phyloP scores from a whole-genome alignment of 2,888 invertebrate species.

The Melinaea menophilus region DNA sequence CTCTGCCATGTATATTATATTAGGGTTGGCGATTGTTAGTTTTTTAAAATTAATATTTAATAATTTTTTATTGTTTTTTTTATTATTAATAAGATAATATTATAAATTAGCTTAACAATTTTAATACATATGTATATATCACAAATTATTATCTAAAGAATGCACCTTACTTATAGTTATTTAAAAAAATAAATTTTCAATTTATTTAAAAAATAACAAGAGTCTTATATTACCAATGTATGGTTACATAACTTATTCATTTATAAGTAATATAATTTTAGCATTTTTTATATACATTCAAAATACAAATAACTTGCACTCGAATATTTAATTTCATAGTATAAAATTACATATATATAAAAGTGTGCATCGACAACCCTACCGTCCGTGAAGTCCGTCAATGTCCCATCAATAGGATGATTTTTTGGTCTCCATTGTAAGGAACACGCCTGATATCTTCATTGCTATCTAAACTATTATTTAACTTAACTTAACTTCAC shows the following conservation, averaged over 20 bases:
- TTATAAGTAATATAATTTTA: no score
- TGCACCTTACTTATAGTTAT: no score
- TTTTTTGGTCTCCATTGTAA: conserved; percentile 47
- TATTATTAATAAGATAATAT: no score
- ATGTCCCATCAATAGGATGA: conserved; percentile 71
- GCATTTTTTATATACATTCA: no score
- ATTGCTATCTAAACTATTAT: conserved; percentile 25
- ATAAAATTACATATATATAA: not conserved
- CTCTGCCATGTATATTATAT: conserved; percentile 73
- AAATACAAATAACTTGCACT: no score
- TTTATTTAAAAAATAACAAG: no score
- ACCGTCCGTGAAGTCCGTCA: conserved; percentile 61
- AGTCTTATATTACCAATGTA: no score
- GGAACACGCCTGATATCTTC: conserved; percentile 27
- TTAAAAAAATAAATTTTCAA: no score
- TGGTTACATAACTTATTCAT: no score
- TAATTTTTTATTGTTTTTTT: not conserved
- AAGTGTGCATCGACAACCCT: conserved; percentile 45
- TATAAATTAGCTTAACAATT: not conserved
- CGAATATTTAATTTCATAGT: no score
- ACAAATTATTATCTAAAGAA: no score
- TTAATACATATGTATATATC: no score
- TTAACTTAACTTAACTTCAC: not conserved
- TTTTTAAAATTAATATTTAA: not conserved
- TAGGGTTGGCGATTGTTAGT: conserved; percentile 52